Base-by-base conservation (phyloP, 2,888 invertebrate genomes). In the Loripinus fragilis region DNA sequence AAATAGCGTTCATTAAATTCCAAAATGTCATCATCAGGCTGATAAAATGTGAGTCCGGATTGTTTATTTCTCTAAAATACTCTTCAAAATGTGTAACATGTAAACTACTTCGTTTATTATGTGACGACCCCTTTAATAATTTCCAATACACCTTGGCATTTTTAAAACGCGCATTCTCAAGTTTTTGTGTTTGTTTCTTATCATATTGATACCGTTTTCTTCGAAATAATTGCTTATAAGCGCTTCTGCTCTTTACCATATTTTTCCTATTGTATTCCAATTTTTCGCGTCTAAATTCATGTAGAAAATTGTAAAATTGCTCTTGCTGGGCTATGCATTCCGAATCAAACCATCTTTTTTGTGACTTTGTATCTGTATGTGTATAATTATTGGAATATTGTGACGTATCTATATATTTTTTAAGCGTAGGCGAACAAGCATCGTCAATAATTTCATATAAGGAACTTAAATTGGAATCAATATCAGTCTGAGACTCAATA, bases 141-240 rank as follows among this genome's bases (percentile, higher is more conserved):
- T 60, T 60, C 60, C 60, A 60, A 73, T 73, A 73, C 66, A 66
- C 67, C 35, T 55, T 74, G 8, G 74, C 74, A 55, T 74, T 73
- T 67, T 73, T 73, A 30, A 30, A n/a, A 23, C 48, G 20, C 35
- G 50, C 28, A 28, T 7, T 7, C 38, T 74, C 52, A 25, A 74
- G 23, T 52, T 67, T 74, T 41, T 38, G 15, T 25, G 73, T 50
- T 67, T 68, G 68, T 7, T n/a, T 17, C 7, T 41, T 55, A 23
- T 50, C 55, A 41, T 74, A 45, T 20, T 41, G 10, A 60, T 35
- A 52, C n/a, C 42, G 38, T 45, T 55, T 68, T 7, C n/a, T 67
- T 17, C 55, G 1, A 28, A 68, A 30, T 30, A 60, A 28, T 25
- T 25, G 15, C 42, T 74, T 74, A 30, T 68, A 67, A 17, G 12